These are phyloP conservation scores for Potamilus streckersoni DNA, from an alignment of 1,140 invertebrate species.

Conservation along the genomic window DNA sequence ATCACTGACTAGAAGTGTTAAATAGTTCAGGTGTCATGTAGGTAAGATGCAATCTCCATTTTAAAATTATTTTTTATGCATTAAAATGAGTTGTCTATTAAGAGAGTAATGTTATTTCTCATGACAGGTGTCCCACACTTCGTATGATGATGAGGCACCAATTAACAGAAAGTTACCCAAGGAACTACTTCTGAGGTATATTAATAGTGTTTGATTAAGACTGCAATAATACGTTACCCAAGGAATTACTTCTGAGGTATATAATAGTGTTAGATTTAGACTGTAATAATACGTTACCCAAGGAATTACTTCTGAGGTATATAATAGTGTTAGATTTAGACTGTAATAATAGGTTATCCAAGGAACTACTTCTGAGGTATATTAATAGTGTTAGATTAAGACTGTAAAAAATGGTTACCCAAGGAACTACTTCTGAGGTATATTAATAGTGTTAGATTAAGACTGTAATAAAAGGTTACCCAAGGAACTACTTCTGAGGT, in stretches of 20 bases:
- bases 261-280: not conserved
- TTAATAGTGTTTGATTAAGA: not conserved
- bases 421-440: not conserved
- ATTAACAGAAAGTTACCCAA: constrained; percentile 97
- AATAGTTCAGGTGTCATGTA: too few species aligned
- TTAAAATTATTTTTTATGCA: too few species aligned
- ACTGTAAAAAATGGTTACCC: not conserved
- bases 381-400: not conserved
- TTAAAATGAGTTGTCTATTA: too few species aligned
- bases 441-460: not conserved
- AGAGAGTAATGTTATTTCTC: constrained; percentile 3
- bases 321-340: not conserved
- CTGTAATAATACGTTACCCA: not conserved
- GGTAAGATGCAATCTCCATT: too few species aligned
- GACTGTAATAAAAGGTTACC: constrained; percentile 89
- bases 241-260: not conserved
- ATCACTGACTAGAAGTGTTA: too few species aligned
- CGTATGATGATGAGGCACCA: constrained; percentile 57
- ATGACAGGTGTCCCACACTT: constrained; percentile 48
- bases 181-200: constrained; percentile 87
- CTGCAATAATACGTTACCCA: not conserved
- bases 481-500: constrained; percentile 84
- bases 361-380: not conserved
- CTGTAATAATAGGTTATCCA: not conserved
- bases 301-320: not conserved